Evolutionary conservation across 2,888 invertebrate genomes (phyloP), one percentile per base, ranked within the genome.

Genomic region (Cerastis leucographa): DNA sequence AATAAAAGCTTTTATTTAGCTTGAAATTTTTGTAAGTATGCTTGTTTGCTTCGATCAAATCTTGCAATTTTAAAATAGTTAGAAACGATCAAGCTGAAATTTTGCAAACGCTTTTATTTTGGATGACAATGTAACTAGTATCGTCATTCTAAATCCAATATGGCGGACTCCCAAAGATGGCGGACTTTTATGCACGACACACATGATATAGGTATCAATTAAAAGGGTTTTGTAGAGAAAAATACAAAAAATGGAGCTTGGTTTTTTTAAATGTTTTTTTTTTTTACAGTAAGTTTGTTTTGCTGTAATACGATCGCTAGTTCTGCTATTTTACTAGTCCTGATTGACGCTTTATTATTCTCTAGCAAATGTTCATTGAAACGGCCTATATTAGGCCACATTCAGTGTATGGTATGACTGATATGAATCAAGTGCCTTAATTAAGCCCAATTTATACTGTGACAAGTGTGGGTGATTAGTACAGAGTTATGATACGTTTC

Each of bases 391-490:
- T 78, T 64, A 46, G 46, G 29, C 25, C 22, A 35, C 71, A 71
- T 79, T 59, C 42, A 80, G 35, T 14, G 22, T 11, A 29, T 65
- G 54, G 22, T 11, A 29, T 65, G 54, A 49, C n/a, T 49, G 54
- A 71, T 71, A 49, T 49, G 42, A 71, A 80, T 79, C 44, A 71
- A 42, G 49, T 56, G 64, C 71, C 64, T 44, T 17, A 49, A 35
- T 65, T 78, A 65, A 49, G 42, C 17, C 49, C 78, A 78, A 78
- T 71, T 79, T 59, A 72, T 25, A 65, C 49, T 66, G 42, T 25
- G 72, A 51, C 56, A 80, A 78, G 42, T 72, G 65, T 35, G 56
- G 8, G 49, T 71, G 22, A 79, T 78, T 49, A 65, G 49, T 17
- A 49, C 8, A 25, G 9, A 51, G 22, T 46, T 56, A 46, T 54